Conservation (phyloP, 2,797 vertebrate species). For the Geotrypetes seraphini region DNA sequence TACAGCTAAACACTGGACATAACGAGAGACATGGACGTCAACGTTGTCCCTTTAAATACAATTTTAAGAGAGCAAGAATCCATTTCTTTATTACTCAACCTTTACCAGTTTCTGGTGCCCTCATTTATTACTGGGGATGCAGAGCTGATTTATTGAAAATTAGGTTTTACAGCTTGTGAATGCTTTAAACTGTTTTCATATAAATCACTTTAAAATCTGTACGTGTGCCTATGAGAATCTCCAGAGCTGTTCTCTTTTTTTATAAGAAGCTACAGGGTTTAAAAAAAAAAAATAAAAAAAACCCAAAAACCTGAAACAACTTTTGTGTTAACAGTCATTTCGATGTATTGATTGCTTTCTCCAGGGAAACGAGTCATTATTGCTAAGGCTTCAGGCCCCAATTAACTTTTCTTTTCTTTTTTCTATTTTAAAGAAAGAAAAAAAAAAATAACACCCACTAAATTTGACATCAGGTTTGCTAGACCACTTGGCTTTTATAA, state of each 20-base stretch:
- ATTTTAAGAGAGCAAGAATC: conserved; percentile 52
- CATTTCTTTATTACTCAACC: conserved; percentile 51
- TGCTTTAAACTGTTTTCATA: conserved; percentile 49
- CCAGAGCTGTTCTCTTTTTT: accelerated
- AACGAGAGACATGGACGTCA: conserved; percentile 55
- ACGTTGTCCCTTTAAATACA: conserved; percentile 59
- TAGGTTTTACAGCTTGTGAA: conserved; percentile 49
- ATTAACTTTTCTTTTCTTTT: conserved; percentile 8
- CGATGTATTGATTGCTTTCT: not conserved
- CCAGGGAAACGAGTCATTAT: not conserved
- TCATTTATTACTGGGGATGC: conserved; percentile 52
- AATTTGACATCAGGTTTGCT: too few relatives aligned
- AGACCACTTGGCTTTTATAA: too few relatives aligned
- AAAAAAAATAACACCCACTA: too few relatives aligned
- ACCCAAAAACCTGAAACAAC: too few relatives aligned
- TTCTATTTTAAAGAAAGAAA: too few relatives aligned
- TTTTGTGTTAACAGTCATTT: not conserved
- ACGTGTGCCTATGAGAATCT: not conserved
- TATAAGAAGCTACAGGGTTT: not conserved
- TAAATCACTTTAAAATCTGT: conserved; percentile 33
- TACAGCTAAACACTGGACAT: conserved; percentile 50
- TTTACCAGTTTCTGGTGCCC: conserved; percentile 53
- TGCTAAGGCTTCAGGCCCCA: not conserved
- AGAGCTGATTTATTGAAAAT: conserved; percentile 58
- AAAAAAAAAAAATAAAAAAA: too few relatives aligned